phyloP scores from a whole-genome alignment of 2,797 vertebrate genomes.

The Austrolebias charrua region DNA sequence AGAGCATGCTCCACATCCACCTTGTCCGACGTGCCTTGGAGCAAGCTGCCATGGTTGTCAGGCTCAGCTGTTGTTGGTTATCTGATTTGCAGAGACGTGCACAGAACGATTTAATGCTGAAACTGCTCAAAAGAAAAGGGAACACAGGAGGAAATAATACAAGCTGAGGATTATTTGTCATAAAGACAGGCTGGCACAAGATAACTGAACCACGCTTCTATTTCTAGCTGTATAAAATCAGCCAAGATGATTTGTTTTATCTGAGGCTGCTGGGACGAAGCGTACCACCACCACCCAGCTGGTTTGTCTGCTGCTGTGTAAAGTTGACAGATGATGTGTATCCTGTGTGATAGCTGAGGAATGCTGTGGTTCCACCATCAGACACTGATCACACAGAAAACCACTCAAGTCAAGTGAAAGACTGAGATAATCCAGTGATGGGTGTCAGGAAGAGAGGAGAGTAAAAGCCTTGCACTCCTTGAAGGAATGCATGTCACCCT shows the following conservation, averaged over 20 bases:
- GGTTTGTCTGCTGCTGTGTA: slow-evolving; percentile 19
- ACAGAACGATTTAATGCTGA: slow-evolving; percentile 34
- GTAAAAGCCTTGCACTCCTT: too few relatives aligned
- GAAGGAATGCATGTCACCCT: too few relatives aligned
- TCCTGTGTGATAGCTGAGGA: slow-evolving; percentile 65
- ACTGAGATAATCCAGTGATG: slow-evolving; percentile 50
- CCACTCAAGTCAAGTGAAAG: slow-evolving; percentile 32
- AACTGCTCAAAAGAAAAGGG: slow-evolving; percentile 5
- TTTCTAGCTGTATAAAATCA: slow-evolving; percentile 47
- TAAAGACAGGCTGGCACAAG: slow-evolving; percentile 22
- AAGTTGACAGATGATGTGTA: slow-evolving; percentile 37
- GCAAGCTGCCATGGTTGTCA: slow-evolving; percentile 44
- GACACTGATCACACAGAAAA: slow-evolving; percentile 46
- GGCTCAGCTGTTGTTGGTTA: slow-evolving; percentile 39
- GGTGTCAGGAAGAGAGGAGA: slow-evolving; percentile 26
- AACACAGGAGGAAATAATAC: slow-evolving; percentile 30
- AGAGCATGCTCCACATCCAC: slow-evolving; percentile 10
- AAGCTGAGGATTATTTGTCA: background rate
- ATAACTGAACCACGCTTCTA: slow-evolving; percentile 30
- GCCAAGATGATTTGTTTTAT: slow-evolving; percentile 29
- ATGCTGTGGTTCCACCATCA: slow-evolving; percentile 47
- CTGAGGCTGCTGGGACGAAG: slow-evolving; percentile 19
- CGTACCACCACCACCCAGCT: background rate
- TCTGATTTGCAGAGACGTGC: slow-evolving; percentile 56
- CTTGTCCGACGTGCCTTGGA: slow-evolving; percentile 31